Percentiles rank a stretch among this genome's conserved stretches.
Evolutionary conservation across 2,797 vertebrate species (phyloP).

Genomic region (Geotria australis): DNA sequence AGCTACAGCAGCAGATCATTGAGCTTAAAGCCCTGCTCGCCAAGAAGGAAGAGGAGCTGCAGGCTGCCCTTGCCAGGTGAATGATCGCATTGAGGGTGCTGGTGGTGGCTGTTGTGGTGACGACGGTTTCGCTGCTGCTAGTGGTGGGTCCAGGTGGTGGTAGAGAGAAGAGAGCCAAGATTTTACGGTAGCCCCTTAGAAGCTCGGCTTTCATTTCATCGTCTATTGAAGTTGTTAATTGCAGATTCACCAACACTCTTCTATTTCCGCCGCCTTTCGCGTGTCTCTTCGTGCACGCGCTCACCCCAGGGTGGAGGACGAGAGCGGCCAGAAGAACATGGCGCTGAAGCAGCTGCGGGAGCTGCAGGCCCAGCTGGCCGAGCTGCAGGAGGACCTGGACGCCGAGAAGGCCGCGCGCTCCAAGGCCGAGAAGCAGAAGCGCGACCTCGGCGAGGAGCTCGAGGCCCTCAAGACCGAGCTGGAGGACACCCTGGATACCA

Average conservation of each 20-base stretch:
- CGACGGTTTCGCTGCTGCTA: too few species aligned
- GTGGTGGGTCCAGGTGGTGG: too few species aligned
- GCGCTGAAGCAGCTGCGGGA: conserved; percentile 88
- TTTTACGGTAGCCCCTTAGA: too few species aligned
- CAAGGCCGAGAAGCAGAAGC: conserved; percentile 79
- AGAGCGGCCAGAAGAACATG: conserved; percentile 65
- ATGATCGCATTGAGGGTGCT: too few species aligned
- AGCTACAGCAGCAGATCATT: conserved; percentile 74
- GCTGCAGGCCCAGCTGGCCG: conserved; percentile 67
- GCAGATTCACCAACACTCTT: too few species aligned
- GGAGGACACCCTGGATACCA: conserved; percentile 80
- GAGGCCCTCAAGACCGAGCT: conserved; percentile 86
- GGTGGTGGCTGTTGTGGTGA: too few species aligned
- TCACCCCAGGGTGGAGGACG: conserved; percentile 55
- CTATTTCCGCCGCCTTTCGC: too few species aligned
- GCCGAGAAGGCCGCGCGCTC: conserved; percentile 40
- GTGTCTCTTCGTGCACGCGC: not conserved
- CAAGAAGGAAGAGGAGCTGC: conserved; percentile 87
- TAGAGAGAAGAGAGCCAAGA: too few species aligned
- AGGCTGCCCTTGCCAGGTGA: conserved; percentile 14
- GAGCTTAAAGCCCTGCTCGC: conserved; percentile 64
- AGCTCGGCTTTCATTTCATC: too few species aligned
- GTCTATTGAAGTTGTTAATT: too few species aligned
- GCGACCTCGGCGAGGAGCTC: conserved; percentile 80
- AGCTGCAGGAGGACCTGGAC: conserved; percentile 86